Percentiles rank a stretch among this genome's conserved stretches.
Evolutionary conservation across 2,888 invertebrate species (phyloP).

Genomic region (Chouioia cunea): DNA sequence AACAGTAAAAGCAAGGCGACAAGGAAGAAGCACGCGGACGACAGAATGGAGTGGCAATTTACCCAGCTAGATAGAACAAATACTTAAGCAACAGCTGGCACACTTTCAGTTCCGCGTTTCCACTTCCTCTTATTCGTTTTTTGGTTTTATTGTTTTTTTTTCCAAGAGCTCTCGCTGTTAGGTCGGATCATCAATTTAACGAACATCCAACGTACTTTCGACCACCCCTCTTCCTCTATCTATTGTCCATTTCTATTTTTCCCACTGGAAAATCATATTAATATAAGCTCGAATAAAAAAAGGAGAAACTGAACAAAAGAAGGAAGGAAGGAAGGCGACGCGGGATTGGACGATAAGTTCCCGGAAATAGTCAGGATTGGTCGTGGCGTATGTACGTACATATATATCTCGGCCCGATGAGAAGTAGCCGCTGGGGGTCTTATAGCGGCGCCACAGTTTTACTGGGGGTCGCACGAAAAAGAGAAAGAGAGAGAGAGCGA

Average conservation of each 20-base stretch:
- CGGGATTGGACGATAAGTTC: slow-evolving; percentile 43
- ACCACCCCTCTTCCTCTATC: background rate
- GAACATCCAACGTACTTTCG: background rate
- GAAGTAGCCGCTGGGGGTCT: slow-evolving; percentile 54
- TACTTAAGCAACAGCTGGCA: slow-evolving; percentile 25
- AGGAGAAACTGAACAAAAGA: slow-evolving; percentile 22
- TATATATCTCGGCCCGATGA: too few relatives aligned
- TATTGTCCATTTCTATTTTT: slow-evolving; percentile 4
- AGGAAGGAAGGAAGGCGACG: slow-evolving; percentile 30
- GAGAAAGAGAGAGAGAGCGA: too few relatives aligned
- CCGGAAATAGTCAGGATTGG: too few relatives aligned
- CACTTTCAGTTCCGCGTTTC: slow-evolving; percentile 40
- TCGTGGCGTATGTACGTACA: too few relatives aligned
- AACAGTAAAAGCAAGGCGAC: background rate
- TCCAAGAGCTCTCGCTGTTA: too few relatives aligned
- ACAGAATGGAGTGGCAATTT: too few relatives aligned
- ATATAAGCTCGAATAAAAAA: background rate
- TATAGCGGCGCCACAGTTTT: slow-evolving; percentile 1
- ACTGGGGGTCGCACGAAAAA: slow-evolving; percentile 48
- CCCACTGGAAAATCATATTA: background rate
- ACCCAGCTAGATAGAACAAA: slow-evolving; percentile 2
- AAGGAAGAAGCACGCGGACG: slow-evolving; percentile 41
- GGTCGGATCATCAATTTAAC: too few relatives aligned
- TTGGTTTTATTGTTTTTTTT: too few relatives aligned
- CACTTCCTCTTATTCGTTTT: slow-evolving; percentile 17